phyloP scores from a whole-genome alignment of 2,888 invertebrate species.

The Drosophila pullipes region DNA sequence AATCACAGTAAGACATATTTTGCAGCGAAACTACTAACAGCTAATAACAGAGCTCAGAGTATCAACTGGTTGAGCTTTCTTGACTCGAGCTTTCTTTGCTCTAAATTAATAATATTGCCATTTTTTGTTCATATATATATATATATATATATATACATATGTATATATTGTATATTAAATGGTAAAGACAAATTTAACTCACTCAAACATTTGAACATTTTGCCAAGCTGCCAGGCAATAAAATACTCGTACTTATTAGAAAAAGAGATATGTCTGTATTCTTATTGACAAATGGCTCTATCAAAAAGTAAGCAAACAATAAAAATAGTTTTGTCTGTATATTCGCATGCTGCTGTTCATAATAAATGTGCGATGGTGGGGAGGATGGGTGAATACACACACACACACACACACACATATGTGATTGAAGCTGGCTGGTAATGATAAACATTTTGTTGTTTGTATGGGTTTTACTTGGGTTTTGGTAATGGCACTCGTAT shows the following conservation, averaged over 20 bases:
- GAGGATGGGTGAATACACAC: neutral
- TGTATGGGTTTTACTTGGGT: slow-evolving; percentile 38
- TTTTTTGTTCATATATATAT: too few relatives aligned
- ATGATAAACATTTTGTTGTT: slow-evolving; percentile 64
- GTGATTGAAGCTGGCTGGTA: slow-evolving; percentile 48
- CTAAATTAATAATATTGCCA: too few relatives aligned
- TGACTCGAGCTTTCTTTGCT: neutral
- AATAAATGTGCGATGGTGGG: slow-evolving; percentile 23
- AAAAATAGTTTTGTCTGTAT: slow-evolving; percentile 48
- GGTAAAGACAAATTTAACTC: neutral
- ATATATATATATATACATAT: too few relatives aligned
- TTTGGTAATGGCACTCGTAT: slow-evolving; percentile 69
- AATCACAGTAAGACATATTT: neutral
- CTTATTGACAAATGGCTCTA: slow-evolving; percentile 67
- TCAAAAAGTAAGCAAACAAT: slow-evolving; percentile 46
- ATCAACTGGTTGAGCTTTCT: neutral
- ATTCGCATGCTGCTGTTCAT: slow-evolving; percentile 30
- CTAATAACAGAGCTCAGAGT: neutral
- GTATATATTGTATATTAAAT: neutral
- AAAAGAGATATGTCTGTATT: slow-evolving; percentile 24
- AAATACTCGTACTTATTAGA: slow-evolving; percentile 6
- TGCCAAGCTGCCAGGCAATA: neutral
- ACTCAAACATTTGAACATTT: neutral
- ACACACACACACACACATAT: neutral
- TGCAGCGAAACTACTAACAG: too few relatives aligned